Base-by-base conservation (phyloP, 2,113 vertebrate genomes). In the Isurus oxyrinchus region DNA sequence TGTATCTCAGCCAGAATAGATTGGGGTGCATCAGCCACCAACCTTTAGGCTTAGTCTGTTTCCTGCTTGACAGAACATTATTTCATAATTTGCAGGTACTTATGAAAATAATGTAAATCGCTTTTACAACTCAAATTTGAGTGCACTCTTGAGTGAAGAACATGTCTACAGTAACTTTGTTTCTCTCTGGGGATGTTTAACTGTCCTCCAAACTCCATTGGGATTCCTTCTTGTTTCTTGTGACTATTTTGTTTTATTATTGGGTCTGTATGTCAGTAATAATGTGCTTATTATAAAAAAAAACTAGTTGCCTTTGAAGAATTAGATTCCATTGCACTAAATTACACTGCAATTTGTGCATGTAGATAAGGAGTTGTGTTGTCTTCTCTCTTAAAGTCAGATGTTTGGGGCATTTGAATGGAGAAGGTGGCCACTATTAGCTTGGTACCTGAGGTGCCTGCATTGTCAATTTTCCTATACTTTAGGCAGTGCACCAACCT, bases 71-170 rank as follows among this genome's bases (percentile, higher is more conserved):
- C 31, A 40, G n/a, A 63, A 40, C 16, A 63, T 63, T 94, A n/a
- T n/a, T 63, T 63, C 59, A 94, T 40, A 19, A 94, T 94, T 63
- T 63, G 59, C 90, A 94, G 90, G 90, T 16, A 40, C n/a, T 94
- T 94, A 59, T 91, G 55, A 57, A 91, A 57, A 31, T 35, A 14
- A 59, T 19, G 57, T 19, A 66, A 66, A 94, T 63, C 59, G 2
- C 66, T 93, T 93, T 61, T 94, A 61, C 59, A 63, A 16, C n/a
- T 66, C 49, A n/a, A 44, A 84, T 16, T 3, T 84, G 40, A 84
- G 19, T 84, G 16, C 81, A 84, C 40, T 44, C 81, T 49, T 23
- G 81, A 44, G 81, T 84, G 81, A 84, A 40, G 40, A 84, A 11
- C n/a, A 44, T 81, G 79, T 3, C n/a, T 19, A 84, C 40, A 40